Conservation (phyloP, 2,797 vertebrate genomes). For the Syngnathus rostellatus region DNA sequence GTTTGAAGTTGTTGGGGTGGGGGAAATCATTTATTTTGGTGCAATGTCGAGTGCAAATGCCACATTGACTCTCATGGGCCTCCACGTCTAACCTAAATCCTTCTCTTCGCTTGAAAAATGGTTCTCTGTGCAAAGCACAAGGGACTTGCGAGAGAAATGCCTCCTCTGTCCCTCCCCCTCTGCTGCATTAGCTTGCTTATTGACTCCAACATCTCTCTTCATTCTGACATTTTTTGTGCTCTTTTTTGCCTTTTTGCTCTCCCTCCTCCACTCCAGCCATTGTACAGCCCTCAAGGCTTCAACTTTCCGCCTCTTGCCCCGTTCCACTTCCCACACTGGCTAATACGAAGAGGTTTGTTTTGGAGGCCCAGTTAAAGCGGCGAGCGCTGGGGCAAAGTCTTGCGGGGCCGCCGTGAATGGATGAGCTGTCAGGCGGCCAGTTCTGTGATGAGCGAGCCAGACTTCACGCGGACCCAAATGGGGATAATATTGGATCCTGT, state of each 20-base stretch:
- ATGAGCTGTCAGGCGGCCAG: conserved; percentile 76
- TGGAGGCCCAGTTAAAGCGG: conserved; percentile 66
- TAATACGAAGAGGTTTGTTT: conserved; percentile 58
- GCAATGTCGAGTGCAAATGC: conserved; percentile 53
- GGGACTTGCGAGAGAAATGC: conserved; percentile 66
- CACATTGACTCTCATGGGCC: conserved; percentile 68
- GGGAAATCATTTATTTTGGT: conserved; percentile 22
- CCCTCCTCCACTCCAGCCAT: conserved; percentile 22
- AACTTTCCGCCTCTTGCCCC: conserved; percentile 20
- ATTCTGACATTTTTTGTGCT: conserved; percentile 43
- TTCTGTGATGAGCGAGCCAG: conserved; percentile 73
- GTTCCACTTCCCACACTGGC: conserved; percentile 32
- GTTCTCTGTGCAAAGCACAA: conserved; percentile 60
- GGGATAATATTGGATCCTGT: conserved; percentile 60
- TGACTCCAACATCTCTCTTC: conserved; percentile 67
- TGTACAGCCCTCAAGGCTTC: conserved; percentile 10
- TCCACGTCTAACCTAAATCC: conserved; percentile 75
- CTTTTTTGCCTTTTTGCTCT: conserved; percentile 17
- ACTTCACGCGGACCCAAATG: conserved; percentile 72
- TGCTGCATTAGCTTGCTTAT: conserved; percentile 69
- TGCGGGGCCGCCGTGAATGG: conserved; percentile 77
- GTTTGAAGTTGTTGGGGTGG: conserved; percentile 9
- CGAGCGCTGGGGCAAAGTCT: conserved; percentile 50
- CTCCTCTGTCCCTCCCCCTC: conserved; percentile 43
- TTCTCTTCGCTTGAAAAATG: conserved; percentile 79